Conservation (phyloP, 2,888 invertebrate species). For the Microplitis manilae region DNA sequence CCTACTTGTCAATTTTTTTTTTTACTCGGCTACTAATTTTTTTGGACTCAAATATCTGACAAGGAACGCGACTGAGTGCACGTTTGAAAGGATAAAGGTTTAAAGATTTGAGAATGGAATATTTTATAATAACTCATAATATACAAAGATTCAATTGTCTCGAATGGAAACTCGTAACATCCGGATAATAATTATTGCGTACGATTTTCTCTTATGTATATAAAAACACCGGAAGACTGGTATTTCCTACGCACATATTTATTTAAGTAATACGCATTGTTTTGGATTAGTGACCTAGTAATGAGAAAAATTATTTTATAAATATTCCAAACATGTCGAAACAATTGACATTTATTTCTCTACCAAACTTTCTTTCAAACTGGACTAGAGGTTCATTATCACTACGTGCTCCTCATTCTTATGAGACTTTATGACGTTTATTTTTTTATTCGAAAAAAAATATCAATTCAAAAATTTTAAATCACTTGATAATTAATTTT, state of each 20-base stretch:
- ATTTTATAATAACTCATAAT: not conserved
- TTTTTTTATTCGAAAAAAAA: not conserved
- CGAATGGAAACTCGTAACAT: not conserved
- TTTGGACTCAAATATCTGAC: not conserved
- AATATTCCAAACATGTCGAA: slow-evolving; percentile 12
- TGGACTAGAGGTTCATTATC: not conserved
- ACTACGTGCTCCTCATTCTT: not conserved
- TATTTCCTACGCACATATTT: not conserved
- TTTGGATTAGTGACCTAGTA: slow-evolving; percentile 4
- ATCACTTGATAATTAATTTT: not conserved
- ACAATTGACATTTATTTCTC: slow-evolving; percentile 6
- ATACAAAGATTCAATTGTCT: not conserved
- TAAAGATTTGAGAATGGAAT: not conserved
- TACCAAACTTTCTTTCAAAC: not conserved
- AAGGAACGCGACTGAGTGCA: not conserved
- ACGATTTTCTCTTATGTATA: slow-evolving; percentile 5
- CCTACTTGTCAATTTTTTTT: not conserved
- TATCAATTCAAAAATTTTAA: not conserved
- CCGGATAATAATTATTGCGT: slow-evolving; percentile 11
- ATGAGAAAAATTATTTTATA: slow-evolving; percentile 5
- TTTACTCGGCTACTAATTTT: not conserved
- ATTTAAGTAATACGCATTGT: slow-evolving; percentile 2
- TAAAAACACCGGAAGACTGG: not conserved
- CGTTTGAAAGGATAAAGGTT: not conserved
- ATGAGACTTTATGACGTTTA: not conserved